Evolutionary conservation across 2,888 invertebrate genomes (phyloP).

Genomic region (Peribatodes rhomboidaria): DNA sequence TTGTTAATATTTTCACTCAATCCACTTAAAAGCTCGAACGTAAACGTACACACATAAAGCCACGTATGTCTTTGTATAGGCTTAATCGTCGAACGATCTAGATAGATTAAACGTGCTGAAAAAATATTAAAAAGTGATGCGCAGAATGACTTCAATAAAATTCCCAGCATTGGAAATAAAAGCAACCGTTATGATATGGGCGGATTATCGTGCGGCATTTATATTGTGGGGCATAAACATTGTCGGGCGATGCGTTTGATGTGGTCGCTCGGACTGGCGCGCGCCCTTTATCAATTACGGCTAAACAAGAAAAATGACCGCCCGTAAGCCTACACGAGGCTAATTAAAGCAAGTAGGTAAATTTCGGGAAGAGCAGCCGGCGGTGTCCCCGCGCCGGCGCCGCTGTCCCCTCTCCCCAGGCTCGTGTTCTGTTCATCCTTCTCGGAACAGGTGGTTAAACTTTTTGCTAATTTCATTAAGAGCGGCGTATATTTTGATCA

Average conservation of each 20-base stretch:
- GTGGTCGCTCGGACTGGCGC: slow-evolving; percentile 59
- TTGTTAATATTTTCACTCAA: slow-evolving; percentile 86
- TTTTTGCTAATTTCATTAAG: slow-evolving; percentile 76
- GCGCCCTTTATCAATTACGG: slow-evolving; percentile 83
- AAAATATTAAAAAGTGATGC: slow-evolving; percentile 50
- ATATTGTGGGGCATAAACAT: slow-evolving; percentile 48
- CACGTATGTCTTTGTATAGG: slow-evolving; percentile 42
- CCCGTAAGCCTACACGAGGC: slow-evolving; percentile 78
- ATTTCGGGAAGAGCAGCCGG: slow-evolving; percentile 68
- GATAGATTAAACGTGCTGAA: slow-evolving; percentile 40
- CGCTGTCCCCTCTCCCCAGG: slow-evolving; percentile 48
- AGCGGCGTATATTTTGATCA: slow-evolving; percentile 75
- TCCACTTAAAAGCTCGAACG: slow-evolving; percentile 80
- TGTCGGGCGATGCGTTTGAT: slow-evolving; percentile 61
- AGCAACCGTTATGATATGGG: slow-evolving; percentile 28
- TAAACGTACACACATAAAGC: slow-evolving; percentile 59
- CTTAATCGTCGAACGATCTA: slow-evolving; percentile 38
- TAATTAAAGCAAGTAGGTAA: slow-evolving; percentile 84
- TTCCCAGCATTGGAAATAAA: slow-evolving; percentile 30
- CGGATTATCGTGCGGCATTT: slow-evolving; percentile 31
- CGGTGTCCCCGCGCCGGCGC: slow-evolving; percentile 57
- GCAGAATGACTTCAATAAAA: slow-evolving; percentile 35
- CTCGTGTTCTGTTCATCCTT: slow-evolving; percentile 53
- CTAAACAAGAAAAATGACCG: slow-evolving; percentile 85
- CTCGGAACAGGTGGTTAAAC: slow-evolving; percentile 77